Conservation (phyloP, 2,113 vertebrate genomes). For the Rhineura floridana region DNA sequence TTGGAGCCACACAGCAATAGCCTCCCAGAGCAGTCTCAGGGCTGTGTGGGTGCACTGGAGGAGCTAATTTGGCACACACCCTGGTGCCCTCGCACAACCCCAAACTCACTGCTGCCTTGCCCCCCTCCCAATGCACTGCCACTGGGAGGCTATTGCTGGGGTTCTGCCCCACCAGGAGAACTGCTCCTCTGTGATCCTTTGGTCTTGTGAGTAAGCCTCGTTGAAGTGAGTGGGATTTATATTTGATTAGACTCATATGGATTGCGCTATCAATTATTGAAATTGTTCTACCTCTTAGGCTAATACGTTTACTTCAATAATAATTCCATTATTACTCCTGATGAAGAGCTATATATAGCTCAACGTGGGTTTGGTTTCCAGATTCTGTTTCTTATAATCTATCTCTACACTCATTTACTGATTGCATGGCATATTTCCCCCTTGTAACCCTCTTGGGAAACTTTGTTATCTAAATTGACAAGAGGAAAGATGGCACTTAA, state of each 20-base stretch:
- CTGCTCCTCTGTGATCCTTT: too few species aligned
- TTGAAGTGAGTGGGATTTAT: background rate
- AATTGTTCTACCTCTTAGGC: background rate
- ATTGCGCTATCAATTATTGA: background rate
- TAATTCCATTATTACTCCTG: background rate
- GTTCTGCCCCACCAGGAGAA: too few species aligned
- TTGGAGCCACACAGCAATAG: too few species aligned
- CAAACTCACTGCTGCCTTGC: too few species aligned
- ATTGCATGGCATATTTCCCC: background rate
- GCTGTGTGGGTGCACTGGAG: too few species aligned
- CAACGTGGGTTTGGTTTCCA: background rate
- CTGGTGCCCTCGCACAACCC: too few species aligned
- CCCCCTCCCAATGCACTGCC: too few species aligned
- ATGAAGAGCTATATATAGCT: background rate
- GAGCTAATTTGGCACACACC: too few species aligned
- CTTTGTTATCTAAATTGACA: background rate
- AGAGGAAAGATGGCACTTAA: background rate
- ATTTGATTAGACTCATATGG: background rate
- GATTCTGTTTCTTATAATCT: background rate
- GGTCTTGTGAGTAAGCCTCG: too few species aligned
- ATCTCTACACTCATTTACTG: background rate
- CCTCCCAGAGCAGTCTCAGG: too few species aligned
- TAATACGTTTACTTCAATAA: background rate
- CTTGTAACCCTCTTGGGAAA: background rate
- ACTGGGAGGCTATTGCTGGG: too few species aligned